Conservation (phyloP, 2,888 invertebrate genomes). For the Melinaea marsaeus region DNA sequence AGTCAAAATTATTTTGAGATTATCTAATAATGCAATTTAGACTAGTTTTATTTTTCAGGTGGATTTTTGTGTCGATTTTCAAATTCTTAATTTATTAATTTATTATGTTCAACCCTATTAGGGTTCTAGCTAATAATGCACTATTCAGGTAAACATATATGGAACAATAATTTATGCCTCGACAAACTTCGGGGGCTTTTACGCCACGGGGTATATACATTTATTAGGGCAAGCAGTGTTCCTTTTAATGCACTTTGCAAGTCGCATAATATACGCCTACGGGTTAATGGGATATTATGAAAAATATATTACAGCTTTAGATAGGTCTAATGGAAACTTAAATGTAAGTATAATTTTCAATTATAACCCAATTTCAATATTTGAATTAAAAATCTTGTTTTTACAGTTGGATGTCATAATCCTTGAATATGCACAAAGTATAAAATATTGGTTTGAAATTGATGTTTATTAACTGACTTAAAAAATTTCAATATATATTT, state of each 20-base stretch:
- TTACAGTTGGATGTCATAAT: too few relatives aligned
- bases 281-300: slow-evolving; percentile 28
- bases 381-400: too few relatives aligned
- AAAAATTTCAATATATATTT: too few relatives aligned
- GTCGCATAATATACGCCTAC: slow-evolving; percentile 33
- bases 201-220: slow-evolving; percentile 34
- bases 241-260: slow-evolving; percentile 59
- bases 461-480: too few relatives aligned
- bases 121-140: slow-evolving; percentile 22
- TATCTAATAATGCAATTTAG: neutral
- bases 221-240: slow-evolving; percentile 51
- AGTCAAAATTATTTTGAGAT: too few relatives aligned
- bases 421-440: too few relatives aligned
- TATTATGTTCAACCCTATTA: slow-evolving; percentile 5
- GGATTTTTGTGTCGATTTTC: neutral
- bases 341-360: too few relatives aligned
- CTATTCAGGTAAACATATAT: slow-evolving; percentile 27
- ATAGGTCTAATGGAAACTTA: slow-evolving; percentile 9
- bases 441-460: too few relatives aligned
- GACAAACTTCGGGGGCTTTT: slow-evolving; percentile 32
- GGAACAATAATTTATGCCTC: slow-evolving; percentile 39
- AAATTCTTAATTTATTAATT: neutral
- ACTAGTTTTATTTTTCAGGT: neutral
- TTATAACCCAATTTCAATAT: too few relatives aligned
- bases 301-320: slow-evolving; percentile 19